Percentiles rank a stretch among this genome's conserved stretches.
Conservation (phyloP, 2,113 vertebrate genomes). For the Archilochus colubris region DNA sequence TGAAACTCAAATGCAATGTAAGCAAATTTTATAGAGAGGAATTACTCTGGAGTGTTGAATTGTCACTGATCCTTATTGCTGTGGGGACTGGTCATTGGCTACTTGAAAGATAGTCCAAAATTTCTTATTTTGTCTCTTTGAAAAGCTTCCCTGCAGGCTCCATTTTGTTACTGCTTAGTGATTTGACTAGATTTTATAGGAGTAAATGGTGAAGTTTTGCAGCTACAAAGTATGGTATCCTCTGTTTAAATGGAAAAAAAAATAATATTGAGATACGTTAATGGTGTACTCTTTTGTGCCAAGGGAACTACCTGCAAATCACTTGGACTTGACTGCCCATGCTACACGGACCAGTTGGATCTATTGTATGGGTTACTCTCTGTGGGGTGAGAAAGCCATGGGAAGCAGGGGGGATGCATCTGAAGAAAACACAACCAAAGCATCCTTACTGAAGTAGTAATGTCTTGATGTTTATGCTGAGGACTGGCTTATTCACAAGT, state of each 20-base stretch:
- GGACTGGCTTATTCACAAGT: neutral
- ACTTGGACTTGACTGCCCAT: neutral
- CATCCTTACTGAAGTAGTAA: neutral
- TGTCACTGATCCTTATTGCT: neutral
- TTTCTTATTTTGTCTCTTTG: neutral
- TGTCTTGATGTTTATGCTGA: neutral
- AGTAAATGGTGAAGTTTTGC: neutral
- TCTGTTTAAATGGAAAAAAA: neutral
- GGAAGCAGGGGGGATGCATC: neutral
- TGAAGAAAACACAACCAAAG: neutral
- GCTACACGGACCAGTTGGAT: neutral
- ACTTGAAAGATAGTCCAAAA: neutral
- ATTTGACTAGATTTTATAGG: neutral
- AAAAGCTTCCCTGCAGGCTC: neutral
- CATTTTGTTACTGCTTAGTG: neutral
- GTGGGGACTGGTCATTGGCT: neutral
- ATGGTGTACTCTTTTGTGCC: neutral
- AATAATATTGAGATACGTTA: neutral
- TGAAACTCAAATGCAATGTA: constrained; percentile 37
- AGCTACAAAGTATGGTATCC: neutral
- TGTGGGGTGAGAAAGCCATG: neutral
- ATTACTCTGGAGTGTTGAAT: neutral
- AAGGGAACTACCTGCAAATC: neutral
- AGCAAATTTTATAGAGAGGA: neutral
- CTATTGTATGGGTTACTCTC: neutral